Evolutionary conservation across 2,888 invertebrate species (phyloP).

Genomic region (Eugnorisma glareosa): DNA sequence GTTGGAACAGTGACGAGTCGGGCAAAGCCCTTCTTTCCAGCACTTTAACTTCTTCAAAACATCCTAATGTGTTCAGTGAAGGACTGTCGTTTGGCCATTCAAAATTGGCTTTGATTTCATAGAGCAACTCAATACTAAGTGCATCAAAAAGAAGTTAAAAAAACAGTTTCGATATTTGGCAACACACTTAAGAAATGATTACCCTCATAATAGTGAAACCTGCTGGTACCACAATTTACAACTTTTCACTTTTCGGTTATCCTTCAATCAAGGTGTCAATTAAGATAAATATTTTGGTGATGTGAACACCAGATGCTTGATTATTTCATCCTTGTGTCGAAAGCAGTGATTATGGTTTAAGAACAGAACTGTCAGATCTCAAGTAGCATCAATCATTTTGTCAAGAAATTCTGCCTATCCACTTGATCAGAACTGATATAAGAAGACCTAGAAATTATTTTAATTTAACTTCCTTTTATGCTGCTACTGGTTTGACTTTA

Average conservation of each 20-base stretch:
- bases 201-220: conserved; percentile 4
- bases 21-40: no score
- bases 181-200: conserved; percentile 10
- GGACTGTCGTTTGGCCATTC: not conserved
- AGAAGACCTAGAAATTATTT: not conserved
- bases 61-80: not conserved
- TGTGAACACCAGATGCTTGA: conserved; percentile 15
- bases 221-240: conserved; percentile 33
- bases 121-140: not conserved
- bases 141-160: not conserved
- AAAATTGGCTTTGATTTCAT: not conserved
- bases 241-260: conserved; percentile 28
- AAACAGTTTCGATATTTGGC: not conserved
- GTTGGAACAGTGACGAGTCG: no score
- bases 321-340: conserved; percentile 15
- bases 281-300: conserved; percentile 41
- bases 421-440: not conserved
- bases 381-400: conserved; percentile 6
- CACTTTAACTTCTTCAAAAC: not conserved
- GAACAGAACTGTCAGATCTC: not conserved
- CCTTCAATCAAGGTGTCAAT: conserved; percentile 55
- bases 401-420: not conserved
- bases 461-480: not conserved
- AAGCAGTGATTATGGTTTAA: conserved; percentile 7
- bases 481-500: not conserved